A percentile compares a stretch with the other conserved stretches of the same genome.
phyloP scores from a whole-genome alignment of 2,888 invertebrate species.

The Nemoura dubitans region DNA sequence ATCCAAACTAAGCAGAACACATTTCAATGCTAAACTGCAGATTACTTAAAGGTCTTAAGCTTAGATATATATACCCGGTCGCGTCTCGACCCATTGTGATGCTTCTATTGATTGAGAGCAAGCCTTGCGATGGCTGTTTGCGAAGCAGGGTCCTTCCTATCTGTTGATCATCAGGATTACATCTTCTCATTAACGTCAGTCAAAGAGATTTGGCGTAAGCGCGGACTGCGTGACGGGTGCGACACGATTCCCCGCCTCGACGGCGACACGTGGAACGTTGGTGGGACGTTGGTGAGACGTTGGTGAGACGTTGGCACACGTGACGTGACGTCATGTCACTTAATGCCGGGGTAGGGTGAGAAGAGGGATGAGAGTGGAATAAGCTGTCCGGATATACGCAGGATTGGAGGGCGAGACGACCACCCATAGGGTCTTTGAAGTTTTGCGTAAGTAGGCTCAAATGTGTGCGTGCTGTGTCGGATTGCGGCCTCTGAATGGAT shows the following conservation, averaged over 20 bases:
- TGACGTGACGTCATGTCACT: constrained; percentile 14
- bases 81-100: background rate
- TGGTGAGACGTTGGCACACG: background rate
- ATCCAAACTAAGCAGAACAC: background rate
- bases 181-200: constrained; percentile 47
- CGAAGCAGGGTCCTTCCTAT: background rate
- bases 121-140: background rate
- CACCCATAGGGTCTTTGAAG: background rate
- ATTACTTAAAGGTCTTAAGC: constrained; percentile 12
- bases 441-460: background rate
- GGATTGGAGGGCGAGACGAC: background rate
- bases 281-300: too few relatives aligned
- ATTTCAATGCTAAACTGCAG: constrained; percentile 12
- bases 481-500: background rate
- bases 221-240: background rate
- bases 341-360: background rate
- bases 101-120: background rate
- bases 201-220: constrained; percentile 34
- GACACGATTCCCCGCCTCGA: background rate
- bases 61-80: background rate
- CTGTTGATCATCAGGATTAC: constrained; percentile 44
- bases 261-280: background rate
- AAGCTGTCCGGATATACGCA: background rate
- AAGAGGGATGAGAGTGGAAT: background rate
- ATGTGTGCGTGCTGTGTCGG: background rate